Conservation (phyloP, 2,113 vertebrate genomes). For the Proterorhinus semilunaris region DNA sequence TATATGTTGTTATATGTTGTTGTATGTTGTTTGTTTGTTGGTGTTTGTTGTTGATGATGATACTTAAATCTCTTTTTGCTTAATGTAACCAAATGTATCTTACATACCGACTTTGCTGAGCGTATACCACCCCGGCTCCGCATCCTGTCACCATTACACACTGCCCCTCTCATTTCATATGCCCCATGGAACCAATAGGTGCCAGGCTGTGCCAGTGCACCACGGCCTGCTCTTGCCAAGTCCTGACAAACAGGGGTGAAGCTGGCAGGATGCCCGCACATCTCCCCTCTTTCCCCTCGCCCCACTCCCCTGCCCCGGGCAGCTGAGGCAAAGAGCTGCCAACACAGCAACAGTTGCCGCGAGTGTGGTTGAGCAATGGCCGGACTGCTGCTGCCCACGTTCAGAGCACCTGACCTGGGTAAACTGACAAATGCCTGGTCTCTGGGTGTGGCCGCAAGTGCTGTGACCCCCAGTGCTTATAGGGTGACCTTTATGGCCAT, state of each 20-base stretch:
- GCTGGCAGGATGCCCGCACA: conserved; percentile 41
- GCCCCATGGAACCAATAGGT: conserved; percentile 45
- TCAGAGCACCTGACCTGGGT: conserved; percentile 66
- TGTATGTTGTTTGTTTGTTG: too few species aligned
- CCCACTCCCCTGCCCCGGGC: conserved; percentile 37
- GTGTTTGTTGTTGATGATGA: too few species aligned
- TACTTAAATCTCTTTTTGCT: too few species aligned
- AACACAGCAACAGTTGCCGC: conserved; percentile 67
- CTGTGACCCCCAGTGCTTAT: conserved; percentile 27
- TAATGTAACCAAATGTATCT: too few species aligned
- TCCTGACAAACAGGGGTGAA: conserved; percentile 57
- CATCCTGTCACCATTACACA: conserved; percentile 8
- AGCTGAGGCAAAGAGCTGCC: conserved; percentile 61
- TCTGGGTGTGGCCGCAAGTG: conserved; percentile 38
- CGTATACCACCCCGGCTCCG: too few species aligned
- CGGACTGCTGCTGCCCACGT: conserved; percentile 53
- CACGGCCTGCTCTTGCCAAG: conserved; percentile 37
- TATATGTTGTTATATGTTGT: too few species aligned
- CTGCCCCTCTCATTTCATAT: conserved; percentile 36
- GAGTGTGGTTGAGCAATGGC: conserved; percentile 59
- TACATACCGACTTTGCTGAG: too few species aligned
- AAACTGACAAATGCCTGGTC: conserved; percentile 71
- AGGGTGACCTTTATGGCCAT: conserved; percentile 31
- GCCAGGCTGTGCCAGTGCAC: conserved; percentile 63
- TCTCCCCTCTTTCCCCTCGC: conserved; percentile 17